These are phyloP conservation scores for Acipenser ruthenus DNA, from an alignment of 2,797 vertebrate genomes.

Conservation along the genomic window DNA sequence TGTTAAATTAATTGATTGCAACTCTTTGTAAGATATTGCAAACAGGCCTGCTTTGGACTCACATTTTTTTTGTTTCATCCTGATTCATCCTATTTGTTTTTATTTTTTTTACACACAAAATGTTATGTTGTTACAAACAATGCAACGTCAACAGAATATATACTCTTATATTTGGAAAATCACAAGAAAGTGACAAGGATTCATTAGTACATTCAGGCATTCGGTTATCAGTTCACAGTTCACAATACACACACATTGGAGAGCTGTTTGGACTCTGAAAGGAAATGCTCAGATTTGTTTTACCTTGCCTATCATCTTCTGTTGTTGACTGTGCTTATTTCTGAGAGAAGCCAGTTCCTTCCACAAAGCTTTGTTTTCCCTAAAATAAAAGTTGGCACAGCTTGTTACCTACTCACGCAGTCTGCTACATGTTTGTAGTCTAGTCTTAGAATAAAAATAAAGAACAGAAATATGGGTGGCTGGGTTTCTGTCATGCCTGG, in stretches of 20 bases:
- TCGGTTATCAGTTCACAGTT: background rate
- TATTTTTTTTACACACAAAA: background rate
- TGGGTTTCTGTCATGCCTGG: background rate
- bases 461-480: background rate
- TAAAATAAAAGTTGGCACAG: background rate
- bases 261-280: background rate
- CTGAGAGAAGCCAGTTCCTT: slow-evolving; percentile 7
- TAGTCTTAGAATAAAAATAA: background rate
- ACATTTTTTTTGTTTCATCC: slow-evolving; percentile 7
- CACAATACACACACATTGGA: background rate
- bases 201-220: no score
- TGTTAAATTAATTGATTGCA: no score
- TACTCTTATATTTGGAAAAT: no score
- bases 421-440: no score
- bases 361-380: slow-evolving; percentile 10
- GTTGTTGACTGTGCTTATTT: slow-evolving; percentile 9
- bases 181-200: no score
- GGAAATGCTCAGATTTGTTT: background rate
- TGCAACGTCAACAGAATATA: background rate
- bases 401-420: no score
- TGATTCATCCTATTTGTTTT: background rate
- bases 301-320: slow-evolving; percentile 11
- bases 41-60: no score
- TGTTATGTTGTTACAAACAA: background rate
- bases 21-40: no score